Base-by-base conservation (phyloP, 2,113 vertebrate species). In the Antennarius striatus region DNA sequence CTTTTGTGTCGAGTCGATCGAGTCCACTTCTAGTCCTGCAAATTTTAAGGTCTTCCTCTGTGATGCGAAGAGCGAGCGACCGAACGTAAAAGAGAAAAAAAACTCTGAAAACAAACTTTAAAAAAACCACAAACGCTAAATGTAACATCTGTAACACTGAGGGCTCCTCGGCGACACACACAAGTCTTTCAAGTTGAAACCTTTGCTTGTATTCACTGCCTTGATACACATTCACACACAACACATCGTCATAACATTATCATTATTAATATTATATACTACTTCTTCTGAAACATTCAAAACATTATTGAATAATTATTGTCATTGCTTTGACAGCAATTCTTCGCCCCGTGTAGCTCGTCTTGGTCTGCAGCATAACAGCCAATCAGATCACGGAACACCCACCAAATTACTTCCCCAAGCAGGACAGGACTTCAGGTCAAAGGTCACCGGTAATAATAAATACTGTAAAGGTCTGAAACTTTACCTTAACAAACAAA, bases 391-490 rank as follows among this genome's bases (percentile, higher is more conserved):
- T 80, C 72, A 68, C 66, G 71, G 62, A 59, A 77, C 55, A 72
- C 46, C 64, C 66, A 59, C 69, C 74, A 15, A 60, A 52, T 49
- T 68, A 77, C 70, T 71, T 75, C 59, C 60, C 56, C 15, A 61
- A 84, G 72, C 79, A 80, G 79, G 79, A 77, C 63, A 59, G 58
- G 76, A 71, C 78, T 71, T 83, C 32, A 49, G 73, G 57, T 67
- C 45, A 59, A 64, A 61, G 67, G 76, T 79, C 70, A 63, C n/a
- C 3, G 62, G 68, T 71, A 68, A 74, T 71, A 88, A 90, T 90
- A 92, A 92, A 91, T 92, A 92, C 90, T 91, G 88, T 40, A 49
- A 47, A 43, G 73, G 85, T 67, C 64, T 50, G 12, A 70, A 45
- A 11, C 40, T 16, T 54, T 65, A 36, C 32, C 65, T 14, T 3